These are phyloP conservation scores for Leucoma salicis DNA, from an alignment of 2,888 invertebrate species.

Conservation along the genomic window DNA sequence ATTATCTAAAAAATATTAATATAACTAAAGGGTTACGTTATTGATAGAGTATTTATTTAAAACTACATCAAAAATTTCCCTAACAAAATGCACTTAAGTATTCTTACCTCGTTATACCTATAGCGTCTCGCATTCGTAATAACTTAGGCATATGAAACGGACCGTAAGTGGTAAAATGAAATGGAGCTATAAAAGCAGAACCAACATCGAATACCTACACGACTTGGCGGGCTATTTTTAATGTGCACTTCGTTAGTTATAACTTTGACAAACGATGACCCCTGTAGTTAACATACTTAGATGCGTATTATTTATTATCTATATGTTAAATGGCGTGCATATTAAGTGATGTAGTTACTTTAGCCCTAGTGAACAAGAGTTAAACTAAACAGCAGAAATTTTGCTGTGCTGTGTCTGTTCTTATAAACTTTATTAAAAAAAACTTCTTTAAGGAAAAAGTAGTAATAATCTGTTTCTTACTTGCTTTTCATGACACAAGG, in stretches of 20 bases:
- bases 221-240: slow-evolving; percentile 24
- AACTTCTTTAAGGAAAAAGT: too few species aligned
- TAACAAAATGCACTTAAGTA: slow-evolving; percentile 43
- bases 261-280: background rate
- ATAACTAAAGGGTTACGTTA: background rate
- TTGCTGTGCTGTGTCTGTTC: too few species aligned
- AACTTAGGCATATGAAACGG: slow-evolving; percentile 40
- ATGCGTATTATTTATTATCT: too few species aligned
- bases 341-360: too few species aligned
- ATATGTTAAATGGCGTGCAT: too few species aligned
- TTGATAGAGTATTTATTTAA: slow-evolving; percentile 7
- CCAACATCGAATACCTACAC: slow-evolving; percentile 38
- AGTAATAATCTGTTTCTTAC: too few species aligned
- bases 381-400: too few species aligned
- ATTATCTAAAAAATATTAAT: too few species aligned
- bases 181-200: slow-evolving; percentile 44
- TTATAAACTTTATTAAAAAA: too few species aligned
- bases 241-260: slow-evolving; percentile 10
- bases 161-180: slow-evolving; percentile 46
- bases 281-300: background rate
- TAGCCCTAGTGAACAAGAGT: too few species aligned
- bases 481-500: too few species aligned
- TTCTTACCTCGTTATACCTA: slow-evolving; percentile 41
- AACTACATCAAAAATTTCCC: slow-evolving; percentile 34
- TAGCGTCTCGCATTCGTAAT: slow-evolving; percentile 46